Base-by-base conservation (phyloP, 2,797 vertebrate genomes). In the Micromesistius poutassou region DNA sequence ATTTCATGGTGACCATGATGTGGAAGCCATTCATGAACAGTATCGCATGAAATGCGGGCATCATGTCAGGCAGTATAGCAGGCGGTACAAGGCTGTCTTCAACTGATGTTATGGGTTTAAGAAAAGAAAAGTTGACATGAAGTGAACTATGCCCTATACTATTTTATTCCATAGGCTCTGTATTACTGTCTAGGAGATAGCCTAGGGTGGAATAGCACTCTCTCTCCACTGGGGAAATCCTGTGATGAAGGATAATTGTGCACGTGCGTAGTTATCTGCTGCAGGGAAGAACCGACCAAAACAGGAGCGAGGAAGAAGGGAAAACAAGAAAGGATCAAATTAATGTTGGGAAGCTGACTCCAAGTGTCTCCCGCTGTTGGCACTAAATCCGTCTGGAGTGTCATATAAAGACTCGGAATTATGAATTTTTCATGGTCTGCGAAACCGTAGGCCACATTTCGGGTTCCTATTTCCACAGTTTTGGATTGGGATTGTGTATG, bases 341-440 rank as follows among this genome's bases (percentile, higher is more conserved):
- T 84, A 87, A 88, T 86, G 83, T 83, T 86, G 81, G 85, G 85
- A 87, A 88, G 88, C 77, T 22, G 80, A 91, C 86, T 90, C 84
- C 79, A 81, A 83, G 82, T 77, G 68, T 87, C 87, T 90, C 88
- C 80, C 77, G 83, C 86, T 90, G 87, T 87, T 81, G 75, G 83
- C 77, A 74, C 79, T 89, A 88, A 90, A 89, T 90, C 90, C 89
- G 89, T 89, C 90, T 92, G 84, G 84, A 91, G 87, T 91, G 90
- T 89, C 92, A 91, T 91, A 89, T 91, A 89, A 88, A 88, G 91
- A 90, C 88, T 85, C 89, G 87, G 85, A 91, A 88, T 91, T 91
- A 92, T 93, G 81, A 90, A 92, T 91, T 90, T 91, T 92, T 92
- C 89, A 93, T 92, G 89, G 86, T 82, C 84, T 78, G 80, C 5